phyloP scores from a whole-genome alignment of 2,113 vertebrate species.

The Mola mola region DNA sequence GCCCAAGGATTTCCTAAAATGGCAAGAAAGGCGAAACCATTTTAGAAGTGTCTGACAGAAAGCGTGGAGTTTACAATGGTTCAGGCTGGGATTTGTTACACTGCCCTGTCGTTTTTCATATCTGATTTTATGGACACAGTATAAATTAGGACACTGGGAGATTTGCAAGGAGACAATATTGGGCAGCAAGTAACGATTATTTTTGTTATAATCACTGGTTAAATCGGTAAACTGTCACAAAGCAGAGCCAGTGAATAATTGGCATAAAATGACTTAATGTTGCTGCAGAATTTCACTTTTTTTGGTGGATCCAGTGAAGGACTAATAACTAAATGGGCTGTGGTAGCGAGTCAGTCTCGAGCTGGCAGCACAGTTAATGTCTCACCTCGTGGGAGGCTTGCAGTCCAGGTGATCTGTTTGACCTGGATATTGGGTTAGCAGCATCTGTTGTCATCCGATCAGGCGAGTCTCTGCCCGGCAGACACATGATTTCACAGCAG shows the following conservation, averaged over 20 bases:
- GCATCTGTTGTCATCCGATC: slow-evolving; percentile 64
- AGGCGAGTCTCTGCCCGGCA: slow-evolving; percentile 40
- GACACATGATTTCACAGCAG: slow-evolving; percentile 61
- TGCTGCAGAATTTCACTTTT: no score
- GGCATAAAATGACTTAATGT: no score
- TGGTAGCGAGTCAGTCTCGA: not conserved
- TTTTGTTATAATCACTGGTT: not conserved
- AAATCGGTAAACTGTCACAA: no score
- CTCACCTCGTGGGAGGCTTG: slow-evolving; percentile 14
- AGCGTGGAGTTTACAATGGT: not conserved
- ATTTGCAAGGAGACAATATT: not conserved
- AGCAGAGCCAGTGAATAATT: no score
- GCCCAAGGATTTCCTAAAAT: slow-evolving; percentile 1
- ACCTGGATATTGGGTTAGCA: slow-evolving; percentile 59
- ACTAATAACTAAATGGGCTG: not conserved
- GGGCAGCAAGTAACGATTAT: not conserved
- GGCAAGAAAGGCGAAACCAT: not conserved
- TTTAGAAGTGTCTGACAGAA: no score
- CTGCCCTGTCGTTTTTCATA: not conserved
- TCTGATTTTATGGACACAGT: not conserved
- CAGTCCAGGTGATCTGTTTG: slow-evolving; percentile 57
- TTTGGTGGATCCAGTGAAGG: not conserved
- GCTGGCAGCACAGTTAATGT: slow-evolving; percentile 17
- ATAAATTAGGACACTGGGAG: not conserved
- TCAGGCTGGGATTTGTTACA: not conserved